phyloP scores from a whole-genome alignment of 2,797 vertebrate genomes.

The Nannoperca obscura region DNA sequence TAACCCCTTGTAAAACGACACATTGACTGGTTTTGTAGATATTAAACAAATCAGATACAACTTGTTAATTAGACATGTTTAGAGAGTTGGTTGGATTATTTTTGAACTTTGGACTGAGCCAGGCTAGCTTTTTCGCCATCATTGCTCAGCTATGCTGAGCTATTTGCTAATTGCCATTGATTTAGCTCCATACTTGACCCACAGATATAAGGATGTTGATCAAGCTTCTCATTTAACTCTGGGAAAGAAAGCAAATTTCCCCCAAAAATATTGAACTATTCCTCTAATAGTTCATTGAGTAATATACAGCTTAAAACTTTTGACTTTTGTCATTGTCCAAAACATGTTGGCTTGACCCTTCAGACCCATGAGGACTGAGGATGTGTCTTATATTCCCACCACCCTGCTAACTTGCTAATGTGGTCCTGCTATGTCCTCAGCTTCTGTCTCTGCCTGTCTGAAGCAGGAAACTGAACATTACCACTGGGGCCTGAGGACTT shows the following conservation, averaged over 20 bases:
- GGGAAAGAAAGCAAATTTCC: not conserved
- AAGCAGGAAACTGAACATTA: conserved; percentile 65
- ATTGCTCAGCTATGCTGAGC: not conserved
- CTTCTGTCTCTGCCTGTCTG: conserved; percentile 51
- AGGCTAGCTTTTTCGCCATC: not conserved
- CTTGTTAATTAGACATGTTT: not conserved
- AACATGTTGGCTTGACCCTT: not conserved
- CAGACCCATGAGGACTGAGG: not conserved
- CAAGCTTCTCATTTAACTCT: not conserved
- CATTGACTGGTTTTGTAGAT: not conserved
- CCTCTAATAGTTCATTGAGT: not conserved
- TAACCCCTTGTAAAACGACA: not conserved
- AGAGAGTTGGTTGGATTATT: not conserved
- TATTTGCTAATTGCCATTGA: not conserved
- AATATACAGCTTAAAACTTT: not conserved
- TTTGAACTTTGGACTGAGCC: not conserved
- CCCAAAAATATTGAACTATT: not conserved
- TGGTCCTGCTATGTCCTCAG: conserved; percentile 20
- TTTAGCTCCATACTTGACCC: not conserved
- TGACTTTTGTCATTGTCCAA: not conserved
- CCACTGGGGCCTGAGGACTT: conserved; percentile 69
- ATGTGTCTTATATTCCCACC: conserved; percentile 19
- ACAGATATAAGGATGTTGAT: not conserved
- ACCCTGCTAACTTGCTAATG: conserved; percentile 15
- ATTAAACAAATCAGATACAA: not conserved